phyloP scores from a whole-genome alignment of 1,140 invertebrate genomes.

The Ectropis grisescens region DNA sequence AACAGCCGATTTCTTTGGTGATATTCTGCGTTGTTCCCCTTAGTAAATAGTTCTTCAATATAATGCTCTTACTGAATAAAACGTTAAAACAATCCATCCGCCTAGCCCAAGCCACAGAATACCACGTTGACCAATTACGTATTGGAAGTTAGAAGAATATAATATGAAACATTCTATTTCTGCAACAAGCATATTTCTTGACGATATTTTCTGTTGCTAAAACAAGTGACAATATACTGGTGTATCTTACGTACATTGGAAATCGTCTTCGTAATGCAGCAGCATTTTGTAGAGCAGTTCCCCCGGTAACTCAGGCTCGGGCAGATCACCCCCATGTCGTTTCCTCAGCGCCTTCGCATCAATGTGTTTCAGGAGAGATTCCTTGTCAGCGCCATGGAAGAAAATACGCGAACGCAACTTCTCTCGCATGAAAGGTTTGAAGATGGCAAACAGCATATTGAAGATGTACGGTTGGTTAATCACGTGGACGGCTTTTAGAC shows the following conservation, averaged over 20 bases:
- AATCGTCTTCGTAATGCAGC: slow-evolving; percentile 54
- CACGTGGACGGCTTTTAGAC: slow-evolving; percentile 89
- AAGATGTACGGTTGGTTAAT: slow-evolving; percentile 91
- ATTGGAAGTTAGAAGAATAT: too few relatives aligned
- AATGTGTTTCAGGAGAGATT: slow-evolving; percentile 82
- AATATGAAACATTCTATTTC: too few relatives aligned
- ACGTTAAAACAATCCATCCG: too few relatives aligned
- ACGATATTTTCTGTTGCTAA: too few relatives aligned
- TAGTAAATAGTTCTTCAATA: too few relatives aligned
- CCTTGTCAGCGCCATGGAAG: slow-evolving; percentile 86
- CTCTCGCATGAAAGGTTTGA: slow-evolving; percentile 88
- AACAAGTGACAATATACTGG: too few relatives aligned
- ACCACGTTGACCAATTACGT: too few relatives aligned
- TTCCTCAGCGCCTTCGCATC: slow-evolving; percentile 81
- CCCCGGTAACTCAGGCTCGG: slow-evolving; percentile 69
- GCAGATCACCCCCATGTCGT: slow-evolving; percentile 81
- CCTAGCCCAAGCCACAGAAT: too few relatives aligned
- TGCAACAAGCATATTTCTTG: too few relatives aligned
- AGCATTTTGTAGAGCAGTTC: slow-evolving; percentile 56
- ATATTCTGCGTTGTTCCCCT: too few relatives aligned
- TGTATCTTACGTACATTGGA: slow-evolving; percentile 49
- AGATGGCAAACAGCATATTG: slow-evolving; percentile 89
- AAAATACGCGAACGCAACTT: slow-evolving; percentile 81
- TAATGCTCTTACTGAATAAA: too few relatives aligned
- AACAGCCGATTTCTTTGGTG: too few relatives aligned